Conservation (phyloP, 1,140 invertebrate species). For the Rhyacophila brunnea region DNA sequence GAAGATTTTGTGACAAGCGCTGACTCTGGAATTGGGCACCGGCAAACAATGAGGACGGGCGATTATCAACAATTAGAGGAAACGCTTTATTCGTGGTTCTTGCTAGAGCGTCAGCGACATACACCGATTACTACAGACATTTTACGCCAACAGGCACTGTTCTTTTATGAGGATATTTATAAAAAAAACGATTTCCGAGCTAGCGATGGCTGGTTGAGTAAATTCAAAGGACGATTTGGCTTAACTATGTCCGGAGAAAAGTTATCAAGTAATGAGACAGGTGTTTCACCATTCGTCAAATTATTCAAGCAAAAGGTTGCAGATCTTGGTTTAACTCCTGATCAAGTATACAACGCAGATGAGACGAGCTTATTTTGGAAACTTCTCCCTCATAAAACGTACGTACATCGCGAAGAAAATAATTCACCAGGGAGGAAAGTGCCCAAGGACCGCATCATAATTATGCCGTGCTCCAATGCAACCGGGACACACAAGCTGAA, state of each 20-base stretch:
- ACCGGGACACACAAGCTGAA: neutral
- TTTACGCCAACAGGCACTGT: slow-evolving; percentile 40
- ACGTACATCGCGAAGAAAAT: neutral
- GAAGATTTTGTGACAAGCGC: slow-evolving; percentile 37
- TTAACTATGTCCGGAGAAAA: slow-evolving; percentile 29
- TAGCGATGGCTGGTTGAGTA: slow-evolving; percentile 40
- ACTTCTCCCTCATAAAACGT: neutral
- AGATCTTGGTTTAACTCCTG: neutral
- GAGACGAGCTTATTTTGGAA: neutral
- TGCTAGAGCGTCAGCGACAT: slow-evolving; percentile 39
- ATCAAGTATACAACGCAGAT: neutral
- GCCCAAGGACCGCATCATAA: neutral
- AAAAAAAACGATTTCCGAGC: slow-evolving; percentile 42
- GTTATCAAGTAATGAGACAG: no score
- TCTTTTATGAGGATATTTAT: slow-evolving; percentile 41
- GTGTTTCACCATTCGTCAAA: no score
- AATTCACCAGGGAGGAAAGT: neutral
- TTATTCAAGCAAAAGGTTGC: no score
- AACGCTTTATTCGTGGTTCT: slow-evolving; percentile 36
- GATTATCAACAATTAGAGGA: slow-evolving; percentile 40
- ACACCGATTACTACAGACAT: slow-evolving; percentile 39
- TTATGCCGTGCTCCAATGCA: neutral
- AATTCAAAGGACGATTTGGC: slow-evolving; percentile 41
- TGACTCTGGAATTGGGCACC: slow-evolving; percentile 37
- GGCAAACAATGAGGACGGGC: slow-evolving; percentile 40